A percentile compares a stretch with the other conserved stretches of the same genome.
Evolutionary conservation across 2,113 vertebrate genomes (phyloP).

Genomic region (Gnathonemus echidnorhynchus): DNA sequence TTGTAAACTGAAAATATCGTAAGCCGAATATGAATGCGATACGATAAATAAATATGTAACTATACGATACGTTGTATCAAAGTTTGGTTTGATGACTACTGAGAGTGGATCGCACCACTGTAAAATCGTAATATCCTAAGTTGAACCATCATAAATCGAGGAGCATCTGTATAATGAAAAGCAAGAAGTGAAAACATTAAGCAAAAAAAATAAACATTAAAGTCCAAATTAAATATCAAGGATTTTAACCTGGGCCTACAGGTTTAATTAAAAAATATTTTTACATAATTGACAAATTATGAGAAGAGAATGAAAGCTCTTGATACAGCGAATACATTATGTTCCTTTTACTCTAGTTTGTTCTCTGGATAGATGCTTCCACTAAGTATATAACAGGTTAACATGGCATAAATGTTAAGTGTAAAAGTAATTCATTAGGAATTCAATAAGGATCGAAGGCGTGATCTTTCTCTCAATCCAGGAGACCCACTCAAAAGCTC

Average conservation of each 20-base stretch:
- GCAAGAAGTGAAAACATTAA: not conserved
- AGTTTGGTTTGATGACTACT: not conserved
- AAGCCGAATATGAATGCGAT: not conserved
- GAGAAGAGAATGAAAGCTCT: not conserved
- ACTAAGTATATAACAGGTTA: not conserved
- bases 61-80: not conserved
- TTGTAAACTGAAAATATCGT: not conserved
- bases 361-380: not conserved
- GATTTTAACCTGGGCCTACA: not conserved
- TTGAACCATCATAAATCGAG: not conserved
- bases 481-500: not conserved
- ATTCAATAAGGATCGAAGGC: not conserved
- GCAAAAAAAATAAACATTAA: not conserved
- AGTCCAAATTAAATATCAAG: not conserved
- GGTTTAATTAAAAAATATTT: not conserved
- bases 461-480: not conserved
- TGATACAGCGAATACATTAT: not conserved
- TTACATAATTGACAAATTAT: not conserved
- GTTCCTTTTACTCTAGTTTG: not conserved
- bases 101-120: not conserved
- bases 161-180: not conserved
- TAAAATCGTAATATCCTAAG: not conserved
- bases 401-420: not conserved
- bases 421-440: not conserved
- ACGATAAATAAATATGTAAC: not conserved